phyloP scores from a whole-genome alignment of 1,140 invertebrate genomes.

The Galendromus occidentalis region DNA sequence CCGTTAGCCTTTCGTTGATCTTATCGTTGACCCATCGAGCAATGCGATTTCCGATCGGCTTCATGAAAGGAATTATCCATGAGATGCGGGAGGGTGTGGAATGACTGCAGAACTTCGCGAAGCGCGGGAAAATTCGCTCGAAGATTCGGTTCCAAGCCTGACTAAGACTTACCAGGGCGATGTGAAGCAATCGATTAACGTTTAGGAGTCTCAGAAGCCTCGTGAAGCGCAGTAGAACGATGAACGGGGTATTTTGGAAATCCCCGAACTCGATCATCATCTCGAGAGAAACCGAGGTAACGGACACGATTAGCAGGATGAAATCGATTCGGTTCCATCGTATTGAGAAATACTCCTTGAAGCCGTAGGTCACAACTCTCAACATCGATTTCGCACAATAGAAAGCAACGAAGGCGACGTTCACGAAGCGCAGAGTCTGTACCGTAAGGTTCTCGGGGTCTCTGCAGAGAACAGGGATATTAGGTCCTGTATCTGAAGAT shows the following conservation, averaged over 20 bases:
- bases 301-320: conserved; percentile 21
- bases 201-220: conserved; percentile 17
- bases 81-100: too few species aligned
- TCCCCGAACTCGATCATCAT: conserved; percentile 20
- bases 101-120: too few species aligned
- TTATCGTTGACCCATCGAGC: conserved; percentile 22
- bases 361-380: not conserved
- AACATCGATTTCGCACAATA: not conserved
- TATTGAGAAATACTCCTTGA: conserved; percentile 2
- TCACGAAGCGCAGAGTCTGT: not conserved
- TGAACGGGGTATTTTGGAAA: not conserved
- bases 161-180: not conserved
- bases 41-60: conserved; percentile 22
- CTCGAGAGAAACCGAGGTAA: conserved; percentile 18
- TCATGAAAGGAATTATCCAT: too few species aligned
- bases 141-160: too few species aligned
- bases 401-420: not conserved
- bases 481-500: too few species aligned
- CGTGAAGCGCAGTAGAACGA: conserved; percentile 1
- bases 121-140: too few species aligned
- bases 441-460: not conserved
- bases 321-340: conserved; percentile 25
- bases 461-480: not conserved
- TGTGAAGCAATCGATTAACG: conserved; percentile 16
- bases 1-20: conserved; percentile 24